Percentiles rank a stretch among this genome's conserved stretches.
Conservation (phyloP, 2,113 vertebrate genomes). For the Paramisgurnus dabryanus region DNA sequence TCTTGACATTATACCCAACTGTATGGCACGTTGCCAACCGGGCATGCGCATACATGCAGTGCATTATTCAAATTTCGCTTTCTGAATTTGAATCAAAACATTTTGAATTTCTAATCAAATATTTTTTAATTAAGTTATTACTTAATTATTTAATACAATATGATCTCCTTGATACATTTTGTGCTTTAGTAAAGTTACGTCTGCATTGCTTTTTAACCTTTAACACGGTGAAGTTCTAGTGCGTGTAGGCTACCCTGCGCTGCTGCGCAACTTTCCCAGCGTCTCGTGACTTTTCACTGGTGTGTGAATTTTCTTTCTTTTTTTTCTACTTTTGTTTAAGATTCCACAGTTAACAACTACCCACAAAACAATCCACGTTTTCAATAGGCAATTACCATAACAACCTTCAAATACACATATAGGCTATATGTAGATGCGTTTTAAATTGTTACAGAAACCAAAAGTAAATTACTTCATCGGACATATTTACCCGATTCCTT, state of each 20-base stretch:
- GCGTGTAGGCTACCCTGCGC: background rate
- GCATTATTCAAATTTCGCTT: background rate
- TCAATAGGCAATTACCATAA: background rate
- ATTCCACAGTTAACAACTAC: background rate
- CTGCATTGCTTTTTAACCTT: background rate
- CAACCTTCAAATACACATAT: background rate
- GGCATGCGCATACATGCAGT: background rate
- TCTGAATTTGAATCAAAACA: no score
- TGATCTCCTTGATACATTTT: no score
- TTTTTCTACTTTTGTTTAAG: slow-evolving; percentile 16
- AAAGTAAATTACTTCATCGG: no score
- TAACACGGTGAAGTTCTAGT: no score
- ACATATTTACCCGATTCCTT: no score
- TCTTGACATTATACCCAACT: background rate
- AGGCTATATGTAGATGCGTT: background rate
- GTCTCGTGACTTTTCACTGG: slow-evolving; percentile 20
- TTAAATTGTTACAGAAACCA: no score
- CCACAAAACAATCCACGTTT: background rate
- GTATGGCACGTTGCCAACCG: background rate
- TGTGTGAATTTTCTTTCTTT: background rate
- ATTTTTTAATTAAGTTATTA: no score
- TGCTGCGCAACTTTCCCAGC: background rate
- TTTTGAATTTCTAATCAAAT: no score
- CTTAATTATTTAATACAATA: no score
- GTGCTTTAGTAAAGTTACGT: no score